Conservation (phyloP, 1,140 invertebrate genomes). For the Bilobella aurantiaca region DNA sequence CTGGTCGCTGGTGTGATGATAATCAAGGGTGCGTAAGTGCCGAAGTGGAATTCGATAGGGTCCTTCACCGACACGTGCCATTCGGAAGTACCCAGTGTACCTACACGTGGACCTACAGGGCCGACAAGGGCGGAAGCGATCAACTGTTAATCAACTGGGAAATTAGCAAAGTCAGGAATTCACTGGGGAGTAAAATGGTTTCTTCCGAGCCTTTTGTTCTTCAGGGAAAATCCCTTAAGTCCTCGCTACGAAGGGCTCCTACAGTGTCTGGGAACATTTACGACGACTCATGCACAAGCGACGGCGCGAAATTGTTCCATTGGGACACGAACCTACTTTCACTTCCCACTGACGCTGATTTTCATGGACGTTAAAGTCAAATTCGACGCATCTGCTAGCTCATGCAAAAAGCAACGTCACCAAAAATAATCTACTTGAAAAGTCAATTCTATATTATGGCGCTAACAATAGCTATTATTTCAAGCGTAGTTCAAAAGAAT, state of each 20-base stretch:
- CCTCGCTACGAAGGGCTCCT: neutral
- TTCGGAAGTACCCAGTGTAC: neutral
- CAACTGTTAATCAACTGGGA: slow-evolving; percentile 23
- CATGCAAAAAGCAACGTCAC: too few relatives aligned
- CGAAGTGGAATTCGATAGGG: slow-evolving; percentile 1
- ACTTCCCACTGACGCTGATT: too few relatives aligned
- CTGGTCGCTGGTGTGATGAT: too few relatives aligned
- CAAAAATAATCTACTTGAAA: too few relatives aligned
- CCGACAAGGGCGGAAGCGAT: slow-evolving; percentile 13
- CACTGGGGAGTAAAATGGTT: neutral
- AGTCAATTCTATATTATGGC: too few relatives aligned
- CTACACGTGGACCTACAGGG: neutral
- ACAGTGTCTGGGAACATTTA: neutral
- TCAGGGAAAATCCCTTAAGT: neutral
- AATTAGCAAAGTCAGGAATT: slow-evolving; percentile 17
- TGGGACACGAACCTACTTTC: too few relatives aligned
- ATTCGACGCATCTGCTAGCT: too few relatives aligned
- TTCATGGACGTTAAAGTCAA: too few relatives aligned
- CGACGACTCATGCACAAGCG: too few relatives aligned
- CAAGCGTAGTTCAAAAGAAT: too few relatives aligned
- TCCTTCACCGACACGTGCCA: neutral
- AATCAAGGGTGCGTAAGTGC: neutral
- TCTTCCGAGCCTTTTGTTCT: neutral
- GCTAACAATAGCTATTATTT: too few relatives aligned
- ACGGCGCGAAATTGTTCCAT: too few relatives aligned